phyloP scores from a whole-genome alignment of 2,888 invertebrate genomes.

The Pandemis cinnamomeana region DNA sequence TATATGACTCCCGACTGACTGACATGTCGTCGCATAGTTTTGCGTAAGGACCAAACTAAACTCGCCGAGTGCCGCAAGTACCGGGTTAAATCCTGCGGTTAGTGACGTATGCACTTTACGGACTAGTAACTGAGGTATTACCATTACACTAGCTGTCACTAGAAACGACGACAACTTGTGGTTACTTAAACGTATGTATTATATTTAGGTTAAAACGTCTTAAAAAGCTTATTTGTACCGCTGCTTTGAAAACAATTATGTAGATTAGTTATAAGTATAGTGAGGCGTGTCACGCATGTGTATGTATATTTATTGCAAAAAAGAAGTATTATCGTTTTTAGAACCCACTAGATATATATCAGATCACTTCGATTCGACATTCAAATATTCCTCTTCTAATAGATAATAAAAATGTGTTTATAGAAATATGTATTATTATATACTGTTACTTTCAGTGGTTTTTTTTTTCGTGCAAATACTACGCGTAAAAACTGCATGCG shows the following conservation, averaged over 20 bases:
- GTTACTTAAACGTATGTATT: background rate
- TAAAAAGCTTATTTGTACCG: background rate
- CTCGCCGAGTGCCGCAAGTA: constrained; percentile 24
- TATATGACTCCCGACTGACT: background rate
- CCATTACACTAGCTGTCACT: constrained; percentile 8
- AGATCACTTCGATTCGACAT: no score
- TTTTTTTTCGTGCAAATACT: background rate
- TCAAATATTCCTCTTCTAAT: no score
- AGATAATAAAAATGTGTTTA: no score
- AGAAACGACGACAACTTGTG: background rate
- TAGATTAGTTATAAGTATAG: no score
- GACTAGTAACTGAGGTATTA: constrained; percentile 9
- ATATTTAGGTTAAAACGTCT: background rate
- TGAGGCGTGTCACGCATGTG: no score
- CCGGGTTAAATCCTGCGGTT: constrained; percentile 33
- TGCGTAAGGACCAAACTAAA: background rate
- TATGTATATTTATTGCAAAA: no score
- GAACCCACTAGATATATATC: no score
- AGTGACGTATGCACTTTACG: constrained; percentile 33
- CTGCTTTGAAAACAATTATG: no score
- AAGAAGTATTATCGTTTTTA: no score
- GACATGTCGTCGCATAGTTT: constrained; percentile 18
- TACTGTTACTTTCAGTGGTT: background rate
- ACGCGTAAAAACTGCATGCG: no score
- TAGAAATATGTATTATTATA: no score